phyloP scores from a whole-genome alignment of 1,140 invertebrate species.

The Camponotus floridanus region DNA sequence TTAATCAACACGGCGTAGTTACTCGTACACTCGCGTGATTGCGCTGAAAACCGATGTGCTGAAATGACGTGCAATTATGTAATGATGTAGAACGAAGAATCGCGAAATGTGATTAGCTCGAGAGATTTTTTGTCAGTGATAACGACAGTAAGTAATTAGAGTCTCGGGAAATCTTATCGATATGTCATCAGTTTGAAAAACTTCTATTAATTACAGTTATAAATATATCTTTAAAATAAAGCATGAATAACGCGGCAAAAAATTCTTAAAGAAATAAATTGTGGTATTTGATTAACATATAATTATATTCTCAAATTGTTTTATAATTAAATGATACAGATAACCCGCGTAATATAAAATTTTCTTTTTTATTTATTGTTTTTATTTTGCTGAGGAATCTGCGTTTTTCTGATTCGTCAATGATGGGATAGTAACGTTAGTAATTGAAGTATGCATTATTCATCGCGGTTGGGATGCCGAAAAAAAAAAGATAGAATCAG shows the following conservation, averaged over 20 bases:
- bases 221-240: slow-evolving; percentile 11
- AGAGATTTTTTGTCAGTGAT: background rate
- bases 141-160: slow-evolving; percentile 9
- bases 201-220: background rate
- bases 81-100: slow-evolving; percentile 36
- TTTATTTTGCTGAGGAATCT: background rate
- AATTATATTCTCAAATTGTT: background rate
- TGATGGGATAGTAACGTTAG: slow-evolving; percentile 30
- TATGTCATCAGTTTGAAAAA: background rate
- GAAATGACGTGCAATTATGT: slow-evolving; percentile 42
- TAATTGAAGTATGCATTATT: slow-evolving; percentile 71
- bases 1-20: slow-evolving; percentile 66
- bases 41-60: slow-evolving; percentile 5
- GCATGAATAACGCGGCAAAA: background rate
- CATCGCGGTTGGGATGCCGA: slow-evolving; percentile 49
- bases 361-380: background rate
- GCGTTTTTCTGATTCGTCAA: slow-evolving; percentile 29
- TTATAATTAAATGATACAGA: background rate
- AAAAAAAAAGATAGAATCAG: slow-evolving; percentile 48
- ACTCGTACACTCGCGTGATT: slow-evolving; percentile 42
- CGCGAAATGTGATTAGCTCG: background rate
- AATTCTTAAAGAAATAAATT: background rate
- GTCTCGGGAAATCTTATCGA: background rate
- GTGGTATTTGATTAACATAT: background rate
- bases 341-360: background rate